A percentile compares a stretch with the other conserved stretches of the same genome.
These are phyloP conservation scores for Taphrorychus bicolor DNA, from an alignment of 2,888 invertebrate genomes.

Conservation along the genomic window DNA sequence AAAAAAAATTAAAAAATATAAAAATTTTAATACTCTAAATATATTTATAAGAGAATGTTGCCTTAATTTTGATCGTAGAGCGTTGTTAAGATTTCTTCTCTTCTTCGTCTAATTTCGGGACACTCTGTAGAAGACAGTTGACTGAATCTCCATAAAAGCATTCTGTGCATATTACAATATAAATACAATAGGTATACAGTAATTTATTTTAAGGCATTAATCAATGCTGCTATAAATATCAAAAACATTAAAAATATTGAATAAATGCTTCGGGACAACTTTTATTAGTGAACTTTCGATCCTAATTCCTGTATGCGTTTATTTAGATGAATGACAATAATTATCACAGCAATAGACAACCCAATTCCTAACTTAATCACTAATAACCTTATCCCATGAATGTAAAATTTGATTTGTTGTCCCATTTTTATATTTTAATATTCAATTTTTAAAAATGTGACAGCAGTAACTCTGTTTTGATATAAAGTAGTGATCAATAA, in stretches of 20 bases:
- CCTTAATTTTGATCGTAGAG: too few relatives aligned
- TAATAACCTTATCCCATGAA: slow-evolving; percentile 38
- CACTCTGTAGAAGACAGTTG: too few relatives aligned
- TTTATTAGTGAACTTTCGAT: slow-evolving; percentile 38
- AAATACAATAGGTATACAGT: too few relatives aligned
- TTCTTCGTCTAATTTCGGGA: too few relatives aligned
- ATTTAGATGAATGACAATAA: slow-evolving; percentile 33
- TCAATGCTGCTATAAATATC: background rate
- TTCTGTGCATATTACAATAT: too few relatives aligned
- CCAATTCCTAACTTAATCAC: slow-evolving; percentile 41
- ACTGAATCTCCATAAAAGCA: too few relatives aligned
- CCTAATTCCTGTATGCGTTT: slow-evolving; percentile 30
- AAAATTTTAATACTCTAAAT: too few relatives aligned
- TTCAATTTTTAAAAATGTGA: background rate
- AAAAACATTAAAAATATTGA: background rate
- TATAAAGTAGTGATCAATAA: background rate
- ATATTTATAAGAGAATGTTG: too few relatives aligned
- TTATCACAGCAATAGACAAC: slow-evolving; percentile 41
- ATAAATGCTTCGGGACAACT: slow-evolving; percentile 21
- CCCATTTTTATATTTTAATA: slow-evolving; percentile 13
- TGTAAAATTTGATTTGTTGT: slow-evolving; percentile 6
- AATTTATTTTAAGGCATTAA: too few relatives aligned
- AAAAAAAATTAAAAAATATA: too few relatives aligned
- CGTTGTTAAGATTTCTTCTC: too few relatives aligned
- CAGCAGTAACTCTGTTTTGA: background rate